A percentile compares a stretch with the other conserved stretches of the same genome.
Conservation (phyloP, 2,888 invertebrate genomes). For the Agrochola circellaris region DNA sequence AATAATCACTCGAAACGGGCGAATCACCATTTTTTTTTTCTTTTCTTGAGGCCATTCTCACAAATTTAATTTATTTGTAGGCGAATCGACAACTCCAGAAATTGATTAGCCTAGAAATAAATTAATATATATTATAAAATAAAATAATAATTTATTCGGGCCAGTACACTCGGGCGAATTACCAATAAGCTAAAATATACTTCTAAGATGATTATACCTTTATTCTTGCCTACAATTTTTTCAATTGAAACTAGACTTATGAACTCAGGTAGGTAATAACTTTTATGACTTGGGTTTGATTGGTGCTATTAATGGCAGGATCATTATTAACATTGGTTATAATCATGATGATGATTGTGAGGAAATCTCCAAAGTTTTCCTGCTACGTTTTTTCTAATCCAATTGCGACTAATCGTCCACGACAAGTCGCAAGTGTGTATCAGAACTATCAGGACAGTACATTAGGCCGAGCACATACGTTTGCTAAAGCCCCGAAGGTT, state of each 20-base stretch:
- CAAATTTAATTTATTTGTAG: no score
- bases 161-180: no score
- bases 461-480: slow-evolving; percentile 56
- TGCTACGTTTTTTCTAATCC: background rate
- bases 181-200: background rate
- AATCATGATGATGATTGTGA: background rate
- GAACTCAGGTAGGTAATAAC: background rate
- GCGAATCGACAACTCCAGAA: no score
- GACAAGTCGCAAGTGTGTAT: slow-evolving; percentile 38
- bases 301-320: background rate
- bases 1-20: no score
- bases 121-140: no score
- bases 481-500: slow-evolving; percentile 57
- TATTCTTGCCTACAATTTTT: background rate
- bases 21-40: no score
- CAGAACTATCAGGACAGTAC: slow-evolving; percentile 24
- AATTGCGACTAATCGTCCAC: slow-evolving; percentile 25
- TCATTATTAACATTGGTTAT: background rate
- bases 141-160: no score
- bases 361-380: background rate
- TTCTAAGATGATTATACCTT: background rate
- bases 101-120: no score
- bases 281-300: background rate
- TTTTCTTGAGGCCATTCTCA: no score
- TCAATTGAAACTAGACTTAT: background rate